phyloP scores from a whole-genome alignment of 2,888 invertebrate genomes.

The Philhelius pedissequus region DNA sequence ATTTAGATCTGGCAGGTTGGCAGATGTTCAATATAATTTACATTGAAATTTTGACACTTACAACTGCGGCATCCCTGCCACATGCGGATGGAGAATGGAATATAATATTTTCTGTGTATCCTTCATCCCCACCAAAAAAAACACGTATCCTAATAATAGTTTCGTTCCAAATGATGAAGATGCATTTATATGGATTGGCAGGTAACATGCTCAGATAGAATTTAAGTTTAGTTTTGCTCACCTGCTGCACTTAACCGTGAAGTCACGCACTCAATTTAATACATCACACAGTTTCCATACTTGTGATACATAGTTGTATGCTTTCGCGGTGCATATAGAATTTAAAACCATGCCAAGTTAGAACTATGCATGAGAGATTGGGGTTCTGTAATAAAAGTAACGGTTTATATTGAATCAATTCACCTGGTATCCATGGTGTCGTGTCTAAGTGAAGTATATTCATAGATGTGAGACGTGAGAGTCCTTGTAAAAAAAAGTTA shows the following conservation, averaged over 20 bases:
- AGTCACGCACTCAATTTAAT: constrained; percentile 63
- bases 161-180: constrained; percentile 20
- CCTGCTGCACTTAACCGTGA: constrained; percentile 37
- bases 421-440: constrained; percentile 12
- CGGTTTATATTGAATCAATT: not conserved
- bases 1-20: constrained; percentile 53
- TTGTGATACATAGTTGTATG: not conserved
- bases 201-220: constrained; percentile 38
- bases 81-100: too few species aligned
- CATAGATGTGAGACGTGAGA: too few species aligned
- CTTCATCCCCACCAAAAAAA: not conserved
- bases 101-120: too few species aligned
- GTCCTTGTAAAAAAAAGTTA: constrained; percentile 33
- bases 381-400: not conserved
- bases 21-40: not conserved
- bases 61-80: too few species aligned
- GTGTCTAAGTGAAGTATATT: constrained; percentile 38
- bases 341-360: not conserved
- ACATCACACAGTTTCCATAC: constrained; percentile 17
- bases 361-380: not conserved
- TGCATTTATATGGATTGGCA: constrained; percentile 55
- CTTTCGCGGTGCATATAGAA: not conserved
- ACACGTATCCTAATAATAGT: constrained; percentile 18
- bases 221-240: not conserved
- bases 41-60: constrained; percentile 36